Base-by-base conservation (phyloP, 1,140 invertebrate species). In the Orchesella cincta region DNA sequence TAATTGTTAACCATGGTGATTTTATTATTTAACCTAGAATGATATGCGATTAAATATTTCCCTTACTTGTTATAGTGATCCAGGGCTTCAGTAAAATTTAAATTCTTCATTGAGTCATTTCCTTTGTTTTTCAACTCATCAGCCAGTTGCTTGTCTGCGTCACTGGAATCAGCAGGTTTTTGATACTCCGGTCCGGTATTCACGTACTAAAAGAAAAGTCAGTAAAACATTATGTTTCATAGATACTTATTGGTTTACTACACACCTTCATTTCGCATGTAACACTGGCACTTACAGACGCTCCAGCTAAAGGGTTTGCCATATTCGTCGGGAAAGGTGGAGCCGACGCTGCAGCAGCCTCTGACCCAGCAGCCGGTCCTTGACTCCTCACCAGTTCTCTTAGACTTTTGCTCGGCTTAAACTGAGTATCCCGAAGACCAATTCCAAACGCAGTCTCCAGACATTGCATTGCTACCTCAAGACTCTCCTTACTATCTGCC, bases 391-490 rank as follows among this genome's bases (percentile, higher is more conserved):
- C 76, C 35, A 78, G 29, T 36, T 77, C 73, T 23, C 73, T n/a
- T 8, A 76, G 33, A 18, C 51, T 26, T 16, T 64, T 62, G 36
- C 1, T 20, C 2, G 85, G 67, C 82, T 82, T 34, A 79, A 83
- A 81, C 20, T 64, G 52, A 12, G 83, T 81, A 82, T 88, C 85
- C 57, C 83, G 80, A 14, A 84, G 83, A 79, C 83, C 85, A 26
- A 89, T 81, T 73, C 89, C 90, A 84, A 93, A 96, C 0, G 93
- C 92, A 73, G 91, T 92, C 84, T 95, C 92, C 78, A 96, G 87
- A 85, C 94, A 96, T 85, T 96, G 93, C 78, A 92, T 90, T 16
- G 92, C 92, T 57, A 93, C 92, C 85, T 94, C 93, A 74, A 94
- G 87, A 84, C 93, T 93, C 84, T 95, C 93, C 73, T 89, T 87